Evolutionary conservation across 1,140 invertebrate species (phyloP), one percentile per base, ranked within the genome.

Genomic region (Matsumurasca onukii): DNA sequence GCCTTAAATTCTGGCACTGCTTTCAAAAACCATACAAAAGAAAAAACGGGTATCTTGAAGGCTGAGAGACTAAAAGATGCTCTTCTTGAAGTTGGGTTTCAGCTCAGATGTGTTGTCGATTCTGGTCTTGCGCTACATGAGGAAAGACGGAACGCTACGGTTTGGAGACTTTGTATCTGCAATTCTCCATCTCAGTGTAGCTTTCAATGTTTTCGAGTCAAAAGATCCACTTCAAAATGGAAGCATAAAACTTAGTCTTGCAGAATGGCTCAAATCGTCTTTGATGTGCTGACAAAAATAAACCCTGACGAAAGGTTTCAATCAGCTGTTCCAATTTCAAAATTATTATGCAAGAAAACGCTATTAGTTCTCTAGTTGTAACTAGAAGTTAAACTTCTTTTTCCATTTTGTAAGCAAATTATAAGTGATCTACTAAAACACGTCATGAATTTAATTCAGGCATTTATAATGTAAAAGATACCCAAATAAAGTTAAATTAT

Each of bases 121-220:
- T 39, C 81, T 97, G 20, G 89, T 95, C 55, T 81, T 95, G 64
- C 84, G 92, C 69, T 95, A 95, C 74, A 96, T 96, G 90, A 86
- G 93, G 68, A 95, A 95, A 80, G 94, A 97, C 78, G 93, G 93
- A 55, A 95, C 93, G 45, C 81, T 97, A n/a, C 81, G 94, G 74
- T 94, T 97, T 76, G 94, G 94, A 20, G 94, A 97, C 79, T 97
- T 95, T 77, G 93, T 96, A 0, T 92, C 91, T 2, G 91, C 92
- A 34, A 91, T 97, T 76, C 83, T 97, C 70, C 93, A 95, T 76
- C 81, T 97, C 31, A 93, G 91, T 68, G 87, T 93, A 67, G 91
- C 93, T 30, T 96, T 96, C 77, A 89, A 86, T 79, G 83, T 90
- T 52, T 94, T 93, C 78, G 90, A 94, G 76, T 84, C 85, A 67